Evolutionary conservation across 2,797 vertebrate species (phyloP).

Genomic region (Lagocephalus sceleratus): DNA sequence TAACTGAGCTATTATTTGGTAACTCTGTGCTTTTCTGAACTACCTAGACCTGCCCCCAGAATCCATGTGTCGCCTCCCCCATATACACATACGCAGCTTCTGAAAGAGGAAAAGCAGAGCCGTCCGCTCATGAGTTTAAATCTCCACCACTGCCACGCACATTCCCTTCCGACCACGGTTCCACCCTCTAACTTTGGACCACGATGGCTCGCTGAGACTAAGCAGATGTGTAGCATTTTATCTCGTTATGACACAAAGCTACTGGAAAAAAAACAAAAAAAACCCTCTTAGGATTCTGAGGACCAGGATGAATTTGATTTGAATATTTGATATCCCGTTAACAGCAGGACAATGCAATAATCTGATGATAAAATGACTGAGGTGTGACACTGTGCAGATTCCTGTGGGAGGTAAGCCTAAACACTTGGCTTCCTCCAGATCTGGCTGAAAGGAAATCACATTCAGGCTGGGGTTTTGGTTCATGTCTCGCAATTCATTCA

Average conservation of each 20-base stretch:
- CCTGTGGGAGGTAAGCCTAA: slow-evolving; percentile 4
- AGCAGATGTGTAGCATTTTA: slow-evolving; percentile 71
- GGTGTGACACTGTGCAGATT: slow-evolving; percentile 41
- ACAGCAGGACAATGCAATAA: slow-evolving; percentile 29
- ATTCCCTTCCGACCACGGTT: slow-evolving; percentile 46
- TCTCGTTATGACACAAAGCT: slow-evolving; percentile 69
- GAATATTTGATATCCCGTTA: slow-evolving; percentile 43
- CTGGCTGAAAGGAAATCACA: slow-evolving; percentile 10
- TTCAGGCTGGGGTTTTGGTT: slow-evolving; percentile 9
- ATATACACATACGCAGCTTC: slow-evolving; percentile 1
- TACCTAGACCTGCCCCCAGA: too few species aligned
- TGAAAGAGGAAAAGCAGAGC: slow-evolving; percentile 64
- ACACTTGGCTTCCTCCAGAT: not conserved
- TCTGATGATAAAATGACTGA: slow-evolving; percentile 37
- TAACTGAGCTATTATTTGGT: too few species aligned
- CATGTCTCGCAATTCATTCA: not conserved
- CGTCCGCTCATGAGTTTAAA: slow-evolving; percentile 65
- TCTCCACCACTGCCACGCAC: slow-evolving; percentile 58
- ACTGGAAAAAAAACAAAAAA: slow-evolving; percentile 54
- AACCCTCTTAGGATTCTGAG: slow-evolving; percentile 41
- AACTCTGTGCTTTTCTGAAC: too few species aligned
- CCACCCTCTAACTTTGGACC: slow-evolving; percentile 46
- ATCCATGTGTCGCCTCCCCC: too few species aligned
- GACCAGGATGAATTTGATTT: slow-evolving; percentile 40
- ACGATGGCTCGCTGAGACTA: slow-evolving; percentile 59